These are phyloP conservation scores for Microcebus murinus DNA, from an alignment of 2,113 vertebrate species.

Conservation along the genomic window DNA sequence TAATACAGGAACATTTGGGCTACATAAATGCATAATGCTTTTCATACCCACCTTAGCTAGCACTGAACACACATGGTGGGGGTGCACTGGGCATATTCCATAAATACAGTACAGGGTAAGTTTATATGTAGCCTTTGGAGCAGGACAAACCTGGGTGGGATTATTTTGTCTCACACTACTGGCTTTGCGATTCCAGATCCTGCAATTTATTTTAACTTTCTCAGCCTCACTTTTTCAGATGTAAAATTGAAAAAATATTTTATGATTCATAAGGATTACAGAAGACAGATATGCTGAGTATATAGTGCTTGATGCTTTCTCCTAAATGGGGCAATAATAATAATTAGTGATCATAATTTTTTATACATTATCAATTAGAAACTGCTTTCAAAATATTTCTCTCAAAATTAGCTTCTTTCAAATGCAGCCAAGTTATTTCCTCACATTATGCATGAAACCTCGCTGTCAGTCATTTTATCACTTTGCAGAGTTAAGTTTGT, in stretches of 20 bases:
- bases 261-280: not conserved
- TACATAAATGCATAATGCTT: not conserved
- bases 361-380: not conserved
- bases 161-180: too few relatives aligned
- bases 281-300: not conserved
- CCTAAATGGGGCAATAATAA: too few relatives aligned
- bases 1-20: not conserved
- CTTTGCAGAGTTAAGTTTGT: constrained; percentile 16
- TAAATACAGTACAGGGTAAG: not conserved
- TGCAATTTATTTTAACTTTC: not conserved
- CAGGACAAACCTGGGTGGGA: not conserved
- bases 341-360: not conserved
- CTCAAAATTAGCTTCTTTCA: not conserved
- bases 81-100: too few relatives aligned
- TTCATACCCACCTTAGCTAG: not conserved
- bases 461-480: not conserved
- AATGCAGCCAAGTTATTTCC: not conserved
- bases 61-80: not conserved
- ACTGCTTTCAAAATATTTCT: not conserved
- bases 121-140: not conserved
- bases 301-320: not conserved
- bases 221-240: not conserved
- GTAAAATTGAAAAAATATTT: not conserved
- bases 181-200: not conserved
- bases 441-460: not conserved